Percentiles rank a stretch among this genome's conserved stretches.
phyloP scores from a whole-genome alignment of 2,797 vertebrate genomes.

The Anabas testudineus region DNA sequence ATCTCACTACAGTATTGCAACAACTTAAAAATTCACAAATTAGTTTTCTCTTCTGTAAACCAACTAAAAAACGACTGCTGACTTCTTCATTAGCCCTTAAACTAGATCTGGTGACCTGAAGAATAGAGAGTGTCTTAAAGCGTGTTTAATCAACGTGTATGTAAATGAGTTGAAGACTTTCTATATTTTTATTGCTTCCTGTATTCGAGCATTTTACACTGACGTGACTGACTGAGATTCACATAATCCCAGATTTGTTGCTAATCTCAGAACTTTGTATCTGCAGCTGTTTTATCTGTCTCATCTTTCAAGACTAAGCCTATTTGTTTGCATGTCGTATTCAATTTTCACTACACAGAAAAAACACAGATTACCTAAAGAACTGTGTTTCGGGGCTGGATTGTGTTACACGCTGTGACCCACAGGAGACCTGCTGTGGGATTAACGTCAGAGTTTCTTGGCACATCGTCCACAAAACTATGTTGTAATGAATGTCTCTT shows the following conservation, averaged over 20 bases:
- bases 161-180: too few species aligned
- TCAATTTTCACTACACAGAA: constrained; percentile 37
- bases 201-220: constrained; percentile 22
- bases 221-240: constrained; percentile 29
- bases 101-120: too few species aligned
- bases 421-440: not conserved
- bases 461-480: not conserved
- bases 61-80: too few species aligned
- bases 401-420: constrained; percentile 27
- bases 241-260: constrained; percentile 73
- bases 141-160: too few species aligned
- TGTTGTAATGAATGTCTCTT: not conserved
- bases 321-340: constrained; percentile 56
- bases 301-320: constrained; percentile 52
- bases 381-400: constrained; percentile 32
- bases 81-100: too few species aligned
- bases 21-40: too few species aligned
- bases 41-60: too few species aligned
- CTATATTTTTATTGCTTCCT: not conserved
- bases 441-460: constrained; percentile 21
- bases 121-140: too few species aligned
- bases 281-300: constrained; percentile 55
- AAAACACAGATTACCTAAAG: constrained; percentile 45
- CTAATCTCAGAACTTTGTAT: constrained; percentile 67
- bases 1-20: too few species aligned